A percentile compares a stretch with the other conserved stretches of the same genome.
phyloP scores from a whole-genome alignment of 2,888 invertebrate species.

The Dicranocentrus wangi region DNA sequence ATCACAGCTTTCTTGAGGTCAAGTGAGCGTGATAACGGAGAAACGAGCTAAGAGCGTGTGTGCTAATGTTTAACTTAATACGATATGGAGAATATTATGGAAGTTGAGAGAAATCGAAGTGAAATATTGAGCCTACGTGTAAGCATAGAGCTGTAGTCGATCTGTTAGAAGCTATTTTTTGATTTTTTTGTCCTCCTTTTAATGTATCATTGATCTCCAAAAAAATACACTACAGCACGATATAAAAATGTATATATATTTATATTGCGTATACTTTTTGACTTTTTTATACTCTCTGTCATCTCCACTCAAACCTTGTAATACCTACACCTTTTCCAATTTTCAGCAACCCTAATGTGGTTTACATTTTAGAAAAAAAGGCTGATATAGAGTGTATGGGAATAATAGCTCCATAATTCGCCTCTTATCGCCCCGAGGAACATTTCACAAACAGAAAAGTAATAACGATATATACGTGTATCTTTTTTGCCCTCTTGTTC shows the following conservation, averaged over 20 bases:
- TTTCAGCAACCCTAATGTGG: too few relatives aligned
- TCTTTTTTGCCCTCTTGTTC: too few relatives aligned
- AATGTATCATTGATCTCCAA: too few relatives aligned
- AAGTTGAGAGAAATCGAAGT: slow-evolving; percentile 1
- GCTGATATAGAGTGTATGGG: not conserved
- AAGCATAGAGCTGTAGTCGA: not conserved
- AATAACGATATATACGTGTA: not conserved
- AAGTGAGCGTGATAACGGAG: slow-evolving; percentile 57
- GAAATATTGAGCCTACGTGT: not conserved
- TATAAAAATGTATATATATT: not conserved
- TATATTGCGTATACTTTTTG: slow-evolving; percentile 4
- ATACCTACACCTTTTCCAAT: too few relatives aligned
- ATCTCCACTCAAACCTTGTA: too few relatives aligned
- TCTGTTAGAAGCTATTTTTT: too few relatives aligned
- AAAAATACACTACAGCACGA: not conserved
- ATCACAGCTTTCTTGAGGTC: slow-evolving; percentile 46
- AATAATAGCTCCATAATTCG: not conserved
- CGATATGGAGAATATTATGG: not conserved
- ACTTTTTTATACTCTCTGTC: too few relatives aligned
- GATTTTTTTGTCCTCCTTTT: not conserved
- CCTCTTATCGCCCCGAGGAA: slow-evolving; percentile 4
- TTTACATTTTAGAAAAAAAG: too few relatives aligned
- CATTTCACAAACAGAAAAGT: not conserved
- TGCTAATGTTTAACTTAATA: slow-evolving; percentile 24
- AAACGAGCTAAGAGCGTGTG: slow-evolving; percentile 38